Conservation (phyloP, 2,797 vertebrate species). For the Halcyon smyrnensis region DNA sequence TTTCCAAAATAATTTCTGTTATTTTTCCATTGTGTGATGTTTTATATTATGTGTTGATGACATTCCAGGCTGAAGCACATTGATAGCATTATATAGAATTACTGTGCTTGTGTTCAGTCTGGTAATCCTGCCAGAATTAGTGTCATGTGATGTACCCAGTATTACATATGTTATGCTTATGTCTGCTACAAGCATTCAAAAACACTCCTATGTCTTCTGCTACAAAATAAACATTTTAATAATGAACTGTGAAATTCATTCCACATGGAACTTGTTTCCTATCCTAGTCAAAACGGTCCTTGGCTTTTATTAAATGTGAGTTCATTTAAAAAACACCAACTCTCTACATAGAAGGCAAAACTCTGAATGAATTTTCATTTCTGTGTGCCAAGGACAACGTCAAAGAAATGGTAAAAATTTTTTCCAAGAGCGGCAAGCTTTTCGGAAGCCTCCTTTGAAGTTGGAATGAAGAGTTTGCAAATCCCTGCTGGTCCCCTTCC, state of each 20-base stretch:
- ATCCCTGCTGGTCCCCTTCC: constrained; percentile 31
- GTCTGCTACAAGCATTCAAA: background rate
- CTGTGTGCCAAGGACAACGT: background rate
- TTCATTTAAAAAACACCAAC: background rate
- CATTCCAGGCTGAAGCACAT: background rate
- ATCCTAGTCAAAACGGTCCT: background rate
- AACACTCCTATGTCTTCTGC: background rate
- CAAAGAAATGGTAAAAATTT: background rate
- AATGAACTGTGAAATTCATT: background rate
- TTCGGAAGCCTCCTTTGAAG: background rate
- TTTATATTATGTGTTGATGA: background rate
- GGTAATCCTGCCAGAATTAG: background rate
- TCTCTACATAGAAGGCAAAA: background rate
- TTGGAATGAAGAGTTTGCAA: background rate
- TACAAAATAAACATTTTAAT: background rate
- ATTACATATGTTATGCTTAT: background rate
- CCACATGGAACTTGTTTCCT: constrained; percentile 33
- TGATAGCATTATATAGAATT: background rate
- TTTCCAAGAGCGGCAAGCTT: background rate
- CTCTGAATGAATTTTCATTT: background rate
- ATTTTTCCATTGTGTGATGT: constrained; percentile 12
- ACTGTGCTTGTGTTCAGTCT: background rate
- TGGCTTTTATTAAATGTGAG: background rate
- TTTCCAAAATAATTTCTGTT: constrained; percentile 25
- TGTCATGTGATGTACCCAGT: background rate